Conservation (phyloP, 2,888 invertebrate species). For the Suillia variegata region DNA sequence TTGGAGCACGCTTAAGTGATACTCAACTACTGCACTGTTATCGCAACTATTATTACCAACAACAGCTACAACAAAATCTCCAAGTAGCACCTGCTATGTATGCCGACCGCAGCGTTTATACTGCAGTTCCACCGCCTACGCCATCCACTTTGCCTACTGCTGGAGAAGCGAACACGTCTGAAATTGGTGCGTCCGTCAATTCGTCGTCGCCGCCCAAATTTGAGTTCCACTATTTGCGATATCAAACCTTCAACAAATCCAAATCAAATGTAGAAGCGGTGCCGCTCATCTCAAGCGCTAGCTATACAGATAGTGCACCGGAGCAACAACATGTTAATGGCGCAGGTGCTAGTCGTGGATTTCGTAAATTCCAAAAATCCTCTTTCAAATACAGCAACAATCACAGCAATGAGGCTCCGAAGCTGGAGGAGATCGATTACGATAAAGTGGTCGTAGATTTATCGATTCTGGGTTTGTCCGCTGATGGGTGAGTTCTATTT, state of each 20-base stretch:
- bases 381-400: no score
- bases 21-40: neutral
- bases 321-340: neutral
- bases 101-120: no score
- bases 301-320: neutral
- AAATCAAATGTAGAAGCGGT: conserved; percentile 1
- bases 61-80: no score
- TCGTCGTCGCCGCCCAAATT: conserved; percentile 23
- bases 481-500: conserved; percentile 34
- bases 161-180: no score
- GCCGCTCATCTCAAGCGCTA: conserved; percentile 6
- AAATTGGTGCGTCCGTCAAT: no score
- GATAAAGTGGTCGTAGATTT: conserved; percentile 28
- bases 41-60: no score
- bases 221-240: conserved; percentile 29
- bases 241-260: neutral
- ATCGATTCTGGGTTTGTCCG: conserved; percentile 19
- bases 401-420: no score
- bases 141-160: no score
- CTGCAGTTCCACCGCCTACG: no score
- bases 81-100: no score
- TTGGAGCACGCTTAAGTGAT: neutral
- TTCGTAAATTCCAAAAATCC: neutral
- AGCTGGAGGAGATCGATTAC: conserved; percentile 14
- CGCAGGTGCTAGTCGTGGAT: neutral